These are phyloP conservation scores for Epirrhoe alternata DNA, from an alignment of 2,888 invertebrate species.

Conservation along the genomic window DNA sequence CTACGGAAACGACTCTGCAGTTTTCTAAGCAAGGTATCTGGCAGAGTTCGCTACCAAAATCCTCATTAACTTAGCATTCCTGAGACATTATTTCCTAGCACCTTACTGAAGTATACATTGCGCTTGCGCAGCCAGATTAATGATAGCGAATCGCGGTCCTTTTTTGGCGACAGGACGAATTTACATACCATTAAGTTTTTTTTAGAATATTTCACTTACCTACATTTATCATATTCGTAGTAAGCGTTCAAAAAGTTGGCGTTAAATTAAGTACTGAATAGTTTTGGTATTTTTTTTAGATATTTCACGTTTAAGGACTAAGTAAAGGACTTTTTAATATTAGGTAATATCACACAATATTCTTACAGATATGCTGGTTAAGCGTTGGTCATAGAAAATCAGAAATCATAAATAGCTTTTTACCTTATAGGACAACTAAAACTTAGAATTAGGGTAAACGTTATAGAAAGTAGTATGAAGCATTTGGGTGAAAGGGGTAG, in stretches of 20 bases:
- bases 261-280: constrained; percentile 81
- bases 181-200: constrained; percentile 61
- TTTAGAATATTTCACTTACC: constrained; percentile 60
- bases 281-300: constrained; percentile 71
- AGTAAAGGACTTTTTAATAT: constrained; percentile 73
- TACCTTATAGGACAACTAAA: constrained; percentile 45
- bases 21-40: constrained; percentile 35
- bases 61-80: constrained; percentile 40
- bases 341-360: constrained; percentile 83
- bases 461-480: constrained; percentile 37
- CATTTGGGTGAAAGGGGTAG: constrained; percentile 43
- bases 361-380: constrained; percentile 83
- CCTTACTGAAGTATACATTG: constrained; percentile 54
- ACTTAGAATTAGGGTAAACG: constrained; percentile 45
- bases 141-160: constrained; percentile 47
- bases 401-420: constrained; percentile 60
- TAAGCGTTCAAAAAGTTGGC: constrained; percentile 70
- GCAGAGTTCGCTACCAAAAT: constrained; percentile 51
- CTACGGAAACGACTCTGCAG: constrained; percentile 38
- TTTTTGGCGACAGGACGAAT: constrained; percentile 63
- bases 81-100: constrained; percentile 50
- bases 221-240: constrained; percentile 57
- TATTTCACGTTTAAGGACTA: constrained; percentile 70
- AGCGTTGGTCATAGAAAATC: constrained; percentile 80
- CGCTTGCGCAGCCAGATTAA: constrained; percentile 41